Conservation (phyloP, 2,888 invertebrate species). For the Liodrosophila aerea region DNA sequence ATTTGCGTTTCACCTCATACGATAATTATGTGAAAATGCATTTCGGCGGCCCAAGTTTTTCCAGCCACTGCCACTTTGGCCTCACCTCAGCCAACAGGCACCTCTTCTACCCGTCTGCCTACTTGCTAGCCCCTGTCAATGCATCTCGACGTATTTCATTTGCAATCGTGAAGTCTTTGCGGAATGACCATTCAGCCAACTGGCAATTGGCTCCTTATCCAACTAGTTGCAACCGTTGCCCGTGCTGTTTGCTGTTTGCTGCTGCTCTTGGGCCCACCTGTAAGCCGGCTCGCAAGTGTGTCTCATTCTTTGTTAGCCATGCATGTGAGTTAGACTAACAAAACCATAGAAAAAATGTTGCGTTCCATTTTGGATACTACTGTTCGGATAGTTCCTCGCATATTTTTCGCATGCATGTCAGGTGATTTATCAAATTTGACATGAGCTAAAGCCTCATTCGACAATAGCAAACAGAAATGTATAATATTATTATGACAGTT, state of each 20-base stretch:
- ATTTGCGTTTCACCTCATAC: constrained; percentile 67
- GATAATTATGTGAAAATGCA: constrained; percentile 76
- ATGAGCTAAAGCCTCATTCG: neutral
- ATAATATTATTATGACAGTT: neutral
- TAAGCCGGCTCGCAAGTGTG: constrained; percentile 35
- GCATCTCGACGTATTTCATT: constrained; percentile 73
- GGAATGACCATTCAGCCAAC: constrained; percentile 18
- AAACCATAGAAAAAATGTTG: constrained; percentile 34
- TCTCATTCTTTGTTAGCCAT: constrained; percentile 59
- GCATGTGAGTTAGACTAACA: constrained; percentile 19
- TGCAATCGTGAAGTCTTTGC: constrained; percentile 33
- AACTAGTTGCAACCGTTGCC: neutral
- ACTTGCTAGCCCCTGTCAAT: constrained; percentile 52
- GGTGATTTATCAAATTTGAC: constrained; percentile 39
- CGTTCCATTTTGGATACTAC: constrained; percentile 31
- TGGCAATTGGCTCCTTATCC: constrained; percentile 34
- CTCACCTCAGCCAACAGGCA: constrained; percentile 27
- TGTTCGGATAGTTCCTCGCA: constrained; percentile 40
- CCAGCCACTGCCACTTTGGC: constrained; percentile 39
- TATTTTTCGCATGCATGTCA: constrained; percentile 11
- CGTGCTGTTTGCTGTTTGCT: constrained; percentile 1
- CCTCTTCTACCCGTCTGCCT: constrained; percentile 13
- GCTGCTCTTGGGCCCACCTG: constrained; percentile 33
- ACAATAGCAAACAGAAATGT: too few relatives aligned
- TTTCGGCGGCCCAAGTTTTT: constrained; percentile 62